phyloP scores from a whole-genome alignment of 2,113 vertebrate genomes.

The Acanthisitta chloris region DNA sequence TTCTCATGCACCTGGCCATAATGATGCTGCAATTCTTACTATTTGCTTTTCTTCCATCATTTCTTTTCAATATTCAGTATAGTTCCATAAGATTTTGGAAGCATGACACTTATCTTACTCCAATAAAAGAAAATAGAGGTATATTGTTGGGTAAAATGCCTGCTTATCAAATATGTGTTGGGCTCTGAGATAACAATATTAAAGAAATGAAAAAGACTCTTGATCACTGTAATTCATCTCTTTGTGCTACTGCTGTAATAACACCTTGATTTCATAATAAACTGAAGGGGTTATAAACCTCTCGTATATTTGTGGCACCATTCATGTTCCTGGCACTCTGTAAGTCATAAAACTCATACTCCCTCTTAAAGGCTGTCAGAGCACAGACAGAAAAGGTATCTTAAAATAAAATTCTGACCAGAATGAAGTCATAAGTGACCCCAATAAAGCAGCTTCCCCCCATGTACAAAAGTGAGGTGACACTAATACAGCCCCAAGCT shows the following conservation, averaged over 20 bases:
- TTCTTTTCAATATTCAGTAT: background rate
- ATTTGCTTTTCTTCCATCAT: background rate
- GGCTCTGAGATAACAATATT: background rate
- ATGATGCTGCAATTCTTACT: background rate
- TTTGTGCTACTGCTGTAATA: background rate
- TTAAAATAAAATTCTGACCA: background rate
- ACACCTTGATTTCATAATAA: background rate
- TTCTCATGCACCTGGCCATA: background rate
- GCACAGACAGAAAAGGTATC: background rate
- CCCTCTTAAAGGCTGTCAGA: background rate
- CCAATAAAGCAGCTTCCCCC: background rate
- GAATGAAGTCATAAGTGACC: background rate
- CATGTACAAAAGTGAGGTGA: background rate
- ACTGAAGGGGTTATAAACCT: background rate
- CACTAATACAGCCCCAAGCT: fast-evolving
- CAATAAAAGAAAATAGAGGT: background rate
- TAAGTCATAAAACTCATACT: background rate
- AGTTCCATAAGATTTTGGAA: background rate
- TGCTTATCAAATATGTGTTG: background rate
- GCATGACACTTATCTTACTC: background rate
- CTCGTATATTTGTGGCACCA: background rate
- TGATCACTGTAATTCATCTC: too few relatives aligned
- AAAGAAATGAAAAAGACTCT: too few relatives aligned
- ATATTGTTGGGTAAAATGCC: background rate
- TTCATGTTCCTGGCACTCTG: background rate